phyloP scores from a whole-genome alignment of 1,140 invertebrate genomes.

The Bombus sylvicola region DNA sequence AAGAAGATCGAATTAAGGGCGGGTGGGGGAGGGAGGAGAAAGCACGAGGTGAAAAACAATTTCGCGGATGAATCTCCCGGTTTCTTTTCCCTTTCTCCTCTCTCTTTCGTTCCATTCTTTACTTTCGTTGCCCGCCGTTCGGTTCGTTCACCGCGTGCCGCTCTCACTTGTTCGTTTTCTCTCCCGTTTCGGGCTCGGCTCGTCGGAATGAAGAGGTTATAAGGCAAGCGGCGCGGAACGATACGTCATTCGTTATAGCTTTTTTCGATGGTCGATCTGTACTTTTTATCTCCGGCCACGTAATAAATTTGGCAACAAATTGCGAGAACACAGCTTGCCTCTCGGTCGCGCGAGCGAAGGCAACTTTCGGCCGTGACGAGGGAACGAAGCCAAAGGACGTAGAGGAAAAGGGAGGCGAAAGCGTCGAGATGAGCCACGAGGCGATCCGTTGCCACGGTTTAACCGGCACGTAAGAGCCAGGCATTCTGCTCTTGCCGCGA shows the following conservation, averaged over 20 bases:
- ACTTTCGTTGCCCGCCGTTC: not conserved
- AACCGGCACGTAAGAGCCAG: constrained; percentile 59
- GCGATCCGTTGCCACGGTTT: constrained; percentile 50
- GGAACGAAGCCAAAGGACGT: not conserved
- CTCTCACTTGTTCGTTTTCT: not conserved
- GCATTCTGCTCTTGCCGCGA: constrained; percentile 53
- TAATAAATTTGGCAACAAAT: constrained; percentile 72
- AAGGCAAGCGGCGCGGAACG: constrained; percentile 54
- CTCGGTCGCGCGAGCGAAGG: constrained; percentile 18
- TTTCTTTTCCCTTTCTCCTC: not conserved
- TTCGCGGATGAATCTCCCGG: not conserved
- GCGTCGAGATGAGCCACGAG: not conserved
- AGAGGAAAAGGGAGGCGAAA: no score
- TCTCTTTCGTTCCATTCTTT: not conserved
- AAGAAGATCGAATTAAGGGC: not conserved
- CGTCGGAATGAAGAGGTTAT: constrained; percentile 57
- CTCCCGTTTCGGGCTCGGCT: constrained; percentile 1
- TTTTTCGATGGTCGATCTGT: constrained; percentile 58
- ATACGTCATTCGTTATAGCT: constrained; percentile 63
- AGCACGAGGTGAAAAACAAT: not conserved
- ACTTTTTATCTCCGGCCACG: constrained; percentile 61
- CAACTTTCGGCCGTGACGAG: not conserved
- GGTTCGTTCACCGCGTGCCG: not conserved
- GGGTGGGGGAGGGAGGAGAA: no score
- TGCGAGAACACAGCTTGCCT: constrained; percentile 69